Conservation (phyloP, 1,140 invertebrate genomes). For the Pomacea maculata region DNA sequence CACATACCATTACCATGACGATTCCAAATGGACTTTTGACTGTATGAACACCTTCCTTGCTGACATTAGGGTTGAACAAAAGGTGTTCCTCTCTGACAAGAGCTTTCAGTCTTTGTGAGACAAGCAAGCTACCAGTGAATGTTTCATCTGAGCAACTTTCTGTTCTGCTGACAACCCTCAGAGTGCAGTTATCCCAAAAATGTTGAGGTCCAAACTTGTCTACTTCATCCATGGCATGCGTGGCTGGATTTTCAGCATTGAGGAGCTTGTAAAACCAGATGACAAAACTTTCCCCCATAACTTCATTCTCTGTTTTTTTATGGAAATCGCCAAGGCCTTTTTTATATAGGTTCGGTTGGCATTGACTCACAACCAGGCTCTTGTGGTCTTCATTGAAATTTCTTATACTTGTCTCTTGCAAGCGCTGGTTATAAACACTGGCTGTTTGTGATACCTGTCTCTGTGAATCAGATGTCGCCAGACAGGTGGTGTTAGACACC, state of each 20-base stretch:
- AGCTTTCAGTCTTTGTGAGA: constrained; percentile 60
- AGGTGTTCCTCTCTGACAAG: constrained; percentile 66
- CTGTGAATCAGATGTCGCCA: too few species aligned
- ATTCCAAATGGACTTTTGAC: constrained; percentile 72
- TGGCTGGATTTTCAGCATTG: constrained; percentile 63
- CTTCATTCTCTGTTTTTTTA: constrained; percentile 52
- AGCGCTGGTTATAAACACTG: too few species aligned
- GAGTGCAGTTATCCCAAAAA: constrained; percentile 70
- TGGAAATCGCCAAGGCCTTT: too few species aligned
- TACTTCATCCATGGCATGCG: too few species aligned
- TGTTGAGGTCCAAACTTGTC: constrained; percentile 67
- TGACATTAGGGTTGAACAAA: constrained; percentile 72
- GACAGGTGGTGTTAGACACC: too few species aligned
- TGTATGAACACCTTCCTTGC: constrained; percentile 68
- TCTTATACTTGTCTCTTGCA: too few species aligned
- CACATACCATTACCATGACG: constrained; percentile 71
- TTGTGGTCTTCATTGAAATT: too few species aligned
- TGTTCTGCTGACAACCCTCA: constrained; percentile 46
- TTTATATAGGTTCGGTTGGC: too few species aligned
- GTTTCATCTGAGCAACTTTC: constrained; percentile 34
- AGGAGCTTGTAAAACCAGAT: constrained; percentile 73
- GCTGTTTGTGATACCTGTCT: too few species aligned
- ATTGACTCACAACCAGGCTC: too few species aligned
- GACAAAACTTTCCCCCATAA: constrained; percentile 69
- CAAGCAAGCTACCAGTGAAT: constrained; percentile 40